These are phyloP conservation scores for Chymomyza amoena DNA, from an alignment of 2,888 invertebrate species.

Conservation along the genomic window DNA sequence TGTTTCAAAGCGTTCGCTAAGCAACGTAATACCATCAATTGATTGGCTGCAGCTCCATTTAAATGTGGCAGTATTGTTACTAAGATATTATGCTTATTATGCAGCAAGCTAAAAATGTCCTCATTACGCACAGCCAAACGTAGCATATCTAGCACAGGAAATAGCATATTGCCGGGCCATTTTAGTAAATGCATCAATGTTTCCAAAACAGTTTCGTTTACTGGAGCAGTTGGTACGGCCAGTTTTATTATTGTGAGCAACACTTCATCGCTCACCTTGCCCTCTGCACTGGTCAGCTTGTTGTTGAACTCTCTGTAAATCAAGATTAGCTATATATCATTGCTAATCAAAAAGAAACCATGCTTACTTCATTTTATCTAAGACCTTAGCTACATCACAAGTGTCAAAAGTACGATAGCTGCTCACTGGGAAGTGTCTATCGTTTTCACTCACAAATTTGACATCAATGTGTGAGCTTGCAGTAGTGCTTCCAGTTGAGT, in stretches of 20 bases:
- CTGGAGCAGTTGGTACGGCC: slow-evolving; percentile 78
- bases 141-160: slow-evolving; percentile 93
- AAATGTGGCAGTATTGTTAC: slow-evolving; percentile 77
- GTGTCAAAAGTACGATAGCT: slow-evolving; percentile 86
- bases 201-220: slow-evolving; percentile 78
- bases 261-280: slow-evolving; percentile 69
- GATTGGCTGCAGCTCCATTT: slow-evolving; percentile 81
- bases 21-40: slow-evolving; percentile 87
- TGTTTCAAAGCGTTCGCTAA: slow-evolving; percentile 90
- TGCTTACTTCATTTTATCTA: slow-evolving; percentile 83
- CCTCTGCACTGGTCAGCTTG: slow-evolving; percentile 76
- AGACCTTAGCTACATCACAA: slow-evolving; percentile 86
- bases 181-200: slow-evolving; percentile 66
- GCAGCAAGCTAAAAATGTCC: slow-evolving; percentile 81
- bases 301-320: slow-evolving; percentile 84
- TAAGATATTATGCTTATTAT: slow-evolving; percentile 78
- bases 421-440: slow-evolving; percentile 78
- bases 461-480: slow-evolving; percentile 57
- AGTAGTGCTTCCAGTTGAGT: slow-evolving; percentile 80
- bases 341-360: neutral
- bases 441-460: slow-evolving; percentile 62
- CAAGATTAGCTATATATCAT: neutral
- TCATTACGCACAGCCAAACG: slow-evolving; percentile 89
- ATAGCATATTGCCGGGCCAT: slow-evolving; percentile 84
- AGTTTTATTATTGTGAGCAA: slow-evolving; percentile 82